phyloP scores from a whole-genome alignment of 1,140 invertebrate genomes.

The Chironomus striatipennis region DNA sequence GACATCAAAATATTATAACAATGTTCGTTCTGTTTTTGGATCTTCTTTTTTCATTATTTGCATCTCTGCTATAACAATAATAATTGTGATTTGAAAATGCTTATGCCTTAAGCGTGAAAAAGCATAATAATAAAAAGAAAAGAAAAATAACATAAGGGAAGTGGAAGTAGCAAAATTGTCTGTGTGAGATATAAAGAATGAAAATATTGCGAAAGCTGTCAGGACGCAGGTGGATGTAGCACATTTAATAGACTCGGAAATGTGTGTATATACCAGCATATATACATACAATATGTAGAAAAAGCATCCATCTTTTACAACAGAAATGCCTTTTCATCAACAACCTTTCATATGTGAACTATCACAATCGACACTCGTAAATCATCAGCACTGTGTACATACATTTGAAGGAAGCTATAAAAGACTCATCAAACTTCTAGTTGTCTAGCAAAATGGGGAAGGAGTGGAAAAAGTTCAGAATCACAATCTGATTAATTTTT shows the following conservation, averaged over 20 bases:
- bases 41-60: neutral
- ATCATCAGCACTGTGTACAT: neutral
- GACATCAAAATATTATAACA: neutral
- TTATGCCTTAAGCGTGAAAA: neutral
- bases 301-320: neutral
- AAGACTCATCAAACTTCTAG: conserved; percentile 1
- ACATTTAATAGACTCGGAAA: conserved; percentile 13
- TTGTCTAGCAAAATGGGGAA: neutral
- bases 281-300: neutral
- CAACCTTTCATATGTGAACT: neutral
- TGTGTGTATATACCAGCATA: neutral
- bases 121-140: neutral
- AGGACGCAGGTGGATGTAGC: neutral
- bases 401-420: neutral
- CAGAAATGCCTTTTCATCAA: neutral
- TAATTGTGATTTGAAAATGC: neutral
- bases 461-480: conserved; percentile 12
- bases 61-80: neutral
- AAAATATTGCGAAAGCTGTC: too few relatives aligned
- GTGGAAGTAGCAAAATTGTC: neutral
- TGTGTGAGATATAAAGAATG: neutral
- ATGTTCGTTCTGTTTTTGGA: neutral
- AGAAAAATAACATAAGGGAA: neutral
- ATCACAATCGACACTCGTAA: conserved; percentile 6
- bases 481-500: conserved; percentile 4